Conservation (phyloP, 2,113 vertebrate species). For the Pachycephala philippinensis region DNA sequence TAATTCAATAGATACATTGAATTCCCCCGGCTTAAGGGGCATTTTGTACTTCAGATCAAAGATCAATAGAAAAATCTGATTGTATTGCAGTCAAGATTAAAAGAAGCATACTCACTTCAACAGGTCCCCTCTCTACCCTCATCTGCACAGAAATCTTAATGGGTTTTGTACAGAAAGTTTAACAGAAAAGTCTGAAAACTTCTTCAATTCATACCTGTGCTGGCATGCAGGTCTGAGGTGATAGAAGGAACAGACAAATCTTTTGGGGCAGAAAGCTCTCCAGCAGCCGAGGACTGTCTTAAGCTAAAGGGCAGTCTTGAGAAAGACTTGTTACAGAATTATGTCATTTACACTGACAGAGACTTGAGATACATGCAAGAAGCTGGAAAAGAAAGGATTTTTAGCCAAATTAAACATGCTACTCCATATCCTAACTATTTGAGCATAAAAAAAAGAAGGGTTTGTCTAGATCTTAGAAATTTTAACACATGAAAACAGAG, state of each 20-base stretch:
- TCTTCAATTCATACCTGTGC: background rate
- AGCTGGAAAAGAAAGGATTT: background rate
- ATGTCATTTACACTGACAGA: background rate
- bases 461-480: background rate
- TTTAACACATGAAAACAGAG: background rate
- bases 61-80: conserved; percentile 3
- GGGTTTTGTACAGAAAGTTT: background rate
- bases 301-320: background rate
- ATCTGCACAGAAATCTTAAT: background rate
- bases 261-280: background rate
- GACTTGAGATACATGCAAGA: background rate
- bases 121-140: background rate
- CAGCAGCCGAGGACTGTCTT: background rate
- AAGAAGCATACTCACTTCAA: conserved; percentile 1
- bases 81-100: conserved; percentile 36
- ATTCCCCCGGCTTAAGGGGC: background rate
- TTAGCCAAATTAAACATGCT: background rate
- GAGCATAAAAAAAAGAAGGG: background rate
- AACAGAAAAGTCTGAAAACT: background rate
- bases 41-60: conserved; percentile 35
- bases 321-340: background rate
- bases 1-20: conserved; percentile 12
- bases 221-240: background rate
- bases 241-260: background rate
- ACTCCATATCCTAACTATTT: background rate